Conservation (phyloP, 2,797 vertebrate species). For the Macropodus opercularis region DNA sequence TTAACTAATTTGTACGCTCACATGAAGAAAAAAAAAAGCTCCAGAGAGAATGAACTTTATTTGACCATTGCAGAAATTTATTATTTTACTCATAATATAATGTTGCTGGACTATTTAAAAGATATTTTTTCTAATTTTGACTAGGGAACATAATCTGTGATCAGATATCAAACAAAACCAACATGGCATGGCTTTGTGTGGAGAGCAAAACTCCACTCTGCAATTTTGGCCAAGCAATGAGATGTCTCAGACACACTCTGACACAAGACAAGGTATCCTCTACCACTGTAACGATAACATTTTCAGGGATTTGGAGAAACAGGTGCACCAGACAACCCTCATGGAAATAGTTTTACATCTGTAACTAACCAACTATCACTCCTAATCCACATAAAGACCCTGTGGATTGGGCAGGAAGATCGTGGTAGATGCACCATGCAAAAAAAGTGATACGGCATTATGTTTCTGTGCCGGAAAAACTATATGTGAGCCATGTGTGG, state of each 20-base stretch:
- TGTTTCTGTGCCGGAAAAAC: constrained; percentile 59
- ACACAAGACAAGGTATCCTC: constrained; percentile 58
- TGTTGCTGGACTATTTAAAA: constrained; percentile 57
- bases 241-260: constrained; percentile 63
- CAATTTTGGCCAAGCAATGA: constrained; percentile 73
- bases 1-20: constrained; percentile 60
- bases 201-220: constrained; percentile 65
- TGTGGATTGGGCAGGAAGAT: constrained; percentile 50
- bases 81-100: constrained; percentile 72
- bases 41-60: constrained; percentile 38
- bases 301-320: constrained; percentile 68
- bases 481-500: constrained; percentile 67
- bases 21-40: constrained; percentile 35
- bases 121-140: constrained; percentile 77
- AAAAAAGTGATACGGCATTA: constrained; percentile 52
- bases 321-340: constrained; percentile 70
- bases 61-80: constrained; percentile 55
- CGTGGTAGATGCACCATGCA: constrained; percentile 47
- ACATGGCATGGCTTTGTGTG: constrained; percentile 67
- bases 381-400: constrained; percentile 66
- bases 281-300: constrained; percentile 55
- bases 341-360: constrained; percentile 56
- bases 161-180: constrained; percentile 77
- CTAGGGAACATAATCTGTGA: constrained; percentile 75
- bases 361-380: constrained; percentile 57